Conservation (phyloP, 2,113 vertebrate species). For the Crocuta crocuta region DNA sequence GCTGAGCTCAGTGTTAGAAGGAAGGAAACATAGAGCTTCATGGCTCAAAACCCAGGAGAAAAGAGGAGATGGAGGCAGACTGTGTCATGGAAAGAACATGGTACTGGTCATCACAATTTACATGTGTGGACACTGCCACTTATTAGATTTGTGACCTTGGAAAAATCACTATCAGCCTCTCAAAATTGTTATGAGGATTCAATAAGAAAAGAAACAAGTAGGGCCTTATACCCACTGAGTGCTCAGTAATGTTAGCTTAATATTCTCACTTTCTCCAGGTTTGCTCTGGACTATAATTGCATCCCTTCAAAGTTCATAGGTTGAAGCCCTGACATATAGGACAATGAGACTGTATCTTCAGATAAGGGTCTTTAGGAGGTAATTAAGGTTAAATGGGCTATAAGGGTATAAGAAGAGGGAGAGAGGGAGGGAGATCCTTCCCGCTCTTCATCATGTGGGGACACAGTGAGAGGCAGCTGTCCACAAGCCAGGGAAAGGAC, state of each 20-base stretch:
- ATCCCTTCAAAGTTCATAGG: background rate
- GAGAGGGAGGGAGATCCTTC: background rate
- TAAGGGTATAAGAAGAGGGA: background rate
- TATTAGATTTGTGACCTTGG: background rate
- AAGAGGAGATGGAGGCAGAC: background rate
- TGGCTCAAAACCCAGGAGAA: background rate
- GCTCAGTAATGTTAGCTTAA: background rate
- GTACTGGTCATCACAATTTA: background rate
- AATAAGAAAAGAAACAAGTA: background rate
- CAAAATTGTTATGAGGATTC: background rate
- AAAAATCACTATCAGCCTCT: background rate
- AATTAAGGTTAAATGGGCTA: background rate
- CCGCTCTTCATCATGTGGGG: too few species aligned
- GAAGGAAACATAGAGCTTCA: background rate
- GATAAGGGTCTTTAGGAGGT: background rate
- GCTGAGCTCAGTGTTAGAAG: background rate
- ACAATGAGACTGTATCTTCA: background rate
- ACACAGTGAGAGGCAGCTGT: background rate
- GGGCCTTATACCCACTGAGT: background rate
- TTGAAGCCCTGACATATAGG: background rate
- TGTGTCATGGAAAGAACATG: background rate
- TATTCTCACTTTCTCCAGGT: background rate
- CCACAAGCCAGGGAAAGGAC: background rate
- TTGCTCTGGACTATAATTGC: background rate
- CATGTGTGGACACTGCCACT: background rate